Conservation (phyloP, 2,888 invertebrate species). For the Acleris literana region DNA sequence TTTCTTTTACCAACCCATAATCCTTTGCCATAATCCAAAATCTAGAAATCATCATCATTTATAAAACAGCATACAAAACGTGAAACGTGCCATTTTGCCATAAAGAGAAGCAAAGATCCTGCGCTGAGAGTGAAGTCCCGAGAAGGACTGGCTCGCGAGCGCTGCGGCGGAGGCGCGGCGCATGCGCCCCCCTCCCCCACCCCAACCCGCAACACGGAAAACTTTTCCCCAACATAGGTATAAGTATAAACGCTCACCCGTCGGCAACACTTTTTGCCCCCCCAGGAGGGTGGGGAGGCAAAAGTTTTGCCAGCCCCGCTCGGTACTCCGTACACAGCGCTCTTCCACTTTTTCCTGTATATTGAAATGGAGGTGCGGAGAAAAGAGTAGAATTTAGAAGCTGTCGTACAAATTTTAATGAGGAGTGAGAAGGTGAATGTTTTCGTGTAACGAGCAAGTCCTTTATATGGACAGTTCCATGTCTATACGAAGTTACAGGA, state of each 20-base stretch:
- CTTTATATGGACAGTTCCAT: slow-evolving; percentile 63
- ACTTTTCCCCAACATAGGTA: slow-evolving; percentile 83
- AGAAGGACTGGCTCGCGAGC: slow-evolving; percentile 74
- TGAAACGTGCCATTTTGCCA: slow-evolving; percentile 19
- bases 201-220: slow-evolving; percentile 82
- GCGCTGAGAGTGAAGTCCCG: slow-evolving; percentile 62
- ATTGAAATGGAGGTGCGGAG: slow-evolving; percentile 83
- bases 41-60: slow-evolving; percentile 23
- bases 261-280: slow-evolving; percentile 83
- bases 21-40: background rate
- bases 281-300: slow-evolving; percentile 71
- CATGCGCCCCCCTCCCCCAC: slow-evolving; percentile 69
- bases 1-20: background rate
- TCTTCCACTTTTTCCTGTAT: slow-evolving; percentile 84
- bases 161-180: slow-evolving; percentile 64
- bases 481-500: slow-evolving; percentile 51
- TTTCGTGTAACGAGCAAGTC: slow-evolving; percentile 65
- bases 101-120: slow-evolving; percentile 46
- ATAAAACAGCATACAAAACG: slow-evolving; percentile 20
- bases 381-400: slow-evolving; percentile 83
- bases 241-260: slow-evolving; percentile 76
- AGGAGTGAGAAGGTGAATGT: slow-evolving; percentile 75
- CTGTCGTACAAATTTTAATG: slow-evolving; percentile 83
- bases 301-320: slow-evolving; percentile 80
- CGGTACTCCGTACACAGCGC: slow-evolving; percentile 80